Evolutionary conservation across 1,140 invertebrate species (phyloP).

Genomic region (Drosophila novamexicana): DNA sequence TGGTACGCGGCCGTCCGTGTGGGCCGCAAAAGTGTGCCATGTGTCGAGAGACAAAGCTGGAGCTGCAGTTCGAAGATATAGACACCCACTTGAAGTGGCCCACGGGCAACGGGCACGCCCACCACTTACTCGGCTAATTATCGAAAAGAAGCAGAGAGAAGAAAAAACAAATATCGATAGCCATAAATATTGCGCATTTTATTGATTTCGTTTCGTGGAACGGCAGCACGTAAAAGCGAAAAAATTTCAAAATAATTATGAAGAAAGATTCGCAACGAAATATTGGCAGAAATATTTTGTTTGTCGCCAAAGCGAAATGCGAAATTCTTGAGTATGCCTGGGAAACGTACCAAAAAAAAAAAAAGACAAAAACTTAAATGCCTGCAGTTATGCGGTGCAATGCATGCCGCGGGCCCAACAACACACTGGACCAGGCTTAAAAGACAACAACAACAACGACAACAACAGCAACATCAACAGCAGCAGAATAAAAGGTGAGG

Average conservation of each 20-base stretch:
- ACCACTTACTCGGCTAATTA: conserved; percentile 65
- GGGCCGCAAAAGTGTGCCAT: conserved; percentile 77
- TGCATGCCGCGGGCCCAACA: conserved; percentile 49
- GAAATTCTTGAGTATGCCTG: conserved; percentile 40
- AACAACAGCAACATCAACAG: conserved; percentile 5
- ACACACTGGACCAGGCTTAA: conserved; percentile 1
- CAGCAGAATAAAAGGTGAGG: conserved; percentile 59
- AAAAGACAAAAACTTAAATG: conserved; percentile 63
- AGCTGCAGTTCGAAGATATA: conserved; percentile 33
- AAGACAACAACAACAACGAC: background rate
- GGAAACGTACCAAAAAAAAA: conserved; percentile 33
- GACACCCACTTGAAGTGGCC: conserved; percentile 57
- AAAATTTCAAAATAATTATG: conserved; percentile 39
- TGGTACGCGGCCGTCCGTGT: conserved; percentile 35
- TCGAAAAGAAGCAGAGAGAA: conserved; percentile 8
- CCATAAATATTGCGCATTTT: conserved; percentile 58
- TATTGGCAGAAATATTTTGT: conserved; percentile 49
- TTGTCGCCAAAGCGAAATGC: conserved; percentile 33
- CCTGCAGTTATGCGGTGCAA: conserved; percentile 68
- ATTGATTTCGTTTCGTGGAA: conserved; percentile 74
- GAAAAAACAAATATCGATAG: conserved; percentile 17
- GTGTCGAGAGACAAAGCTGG: conserved; percentile 21
- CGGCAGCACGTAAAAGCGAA: conserved; percentile 25
- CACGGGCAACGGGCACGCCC: conserved; percentile 37
- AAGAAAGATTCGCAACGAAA: conserved; percentile 37